Conservation (phyloP, 2,797 vertebrate species). For the Malurus leucopterus region DNA sequence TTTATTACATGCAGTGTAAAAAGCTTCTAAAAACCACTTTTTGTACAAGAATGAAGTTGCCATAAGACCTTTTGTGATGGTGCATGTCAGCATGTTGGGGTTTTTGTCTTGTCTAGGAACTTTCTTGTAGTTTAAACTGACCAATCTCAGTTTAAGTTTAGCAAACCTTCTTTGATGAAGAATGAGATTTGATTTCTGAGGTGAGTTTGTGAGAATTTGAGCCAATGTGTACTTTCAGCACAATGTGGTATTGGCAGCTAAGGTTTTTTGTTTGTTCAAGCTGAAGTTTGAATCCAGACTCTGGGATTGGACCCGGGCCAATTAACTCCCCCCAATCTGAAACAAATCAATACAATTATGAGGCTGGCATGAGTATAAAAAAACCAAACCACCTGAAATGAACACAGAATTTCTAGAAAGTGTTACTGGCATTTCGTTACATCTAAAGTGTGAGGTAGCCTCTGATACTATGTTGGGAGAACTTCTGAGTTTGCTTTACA, state of each 20-base stretch:
- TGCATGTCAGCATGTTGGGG: not conserved
- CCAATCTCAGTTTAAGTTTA: not conserved
- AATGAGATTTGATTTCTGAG: not conserved
- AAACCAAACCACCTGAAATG: accelerated
- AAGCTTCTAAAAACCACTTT: conserved; percentile 13
- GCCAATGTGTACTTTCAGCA: not conserved
- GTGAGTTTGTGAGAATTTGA: not conserved
- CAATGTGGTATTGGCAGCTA: not conserved
- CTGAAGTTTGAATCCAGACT: not conserved
- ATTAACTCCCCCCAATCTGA: not conserved
- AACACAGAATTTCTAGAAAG: not conserved
- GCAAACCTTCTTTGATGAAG: not conserved
- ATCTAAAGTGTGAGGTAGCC: not conserved
- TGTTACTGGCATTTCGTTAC: not conserved
- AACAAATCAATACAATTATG: not conserved
- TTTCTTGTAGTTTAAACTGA: not conserved
- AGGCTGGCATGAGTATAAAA: not conserved
- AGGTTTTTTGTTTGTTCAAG: not conserved
- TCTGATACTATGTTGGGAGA: not conserved
- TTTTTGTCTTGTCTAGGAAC: not conserved
- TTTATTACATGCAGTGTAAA: not conserved
- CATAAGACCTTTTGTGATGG: not conserved
- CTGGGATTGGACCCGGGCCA: not conserved
- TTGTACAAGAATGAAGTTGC: not conserved
- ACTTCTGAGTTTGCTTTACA: not conserved